phyloP scores from a whole-genome alignment of 37 sponge, comb jelly and placozoan species.

The Corticium candelabrum region DNA sequence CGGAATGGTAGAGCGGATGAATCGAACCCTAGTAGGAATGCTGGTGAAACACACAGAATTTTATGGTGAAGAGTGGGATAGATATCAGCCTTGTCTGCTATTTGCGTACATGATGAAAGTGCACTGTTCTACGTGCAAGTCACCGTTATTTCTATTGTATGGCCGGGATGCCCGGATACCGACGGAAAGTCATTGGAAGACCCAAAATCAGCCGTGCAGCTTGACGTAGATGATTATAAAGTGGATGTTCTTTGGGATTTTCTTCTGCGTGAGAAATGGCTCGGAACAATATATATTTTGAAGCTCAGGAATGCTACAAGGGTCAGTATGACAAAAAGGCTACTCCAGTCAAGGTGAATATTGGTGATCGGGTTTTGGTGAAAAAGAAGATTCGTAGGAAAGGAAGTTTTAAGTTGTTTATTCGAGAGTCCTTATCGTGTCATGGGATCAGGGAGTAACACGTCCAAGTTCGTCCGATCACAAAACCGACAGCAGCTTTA shows the following conservation, averaged over 20 bases:
- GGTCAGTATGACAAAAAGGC: slow-evolving; percentile 18
- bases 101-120: slow-evolving; percentile 18
- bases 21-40: slow-evolving; percentile 18
- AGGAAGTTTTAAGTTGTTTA: too few species aligned
- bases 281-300: neutral
- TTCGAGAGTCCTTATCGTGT: too few species aligned
- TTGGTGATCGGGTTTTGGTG: slow-evolving; percentile 32
- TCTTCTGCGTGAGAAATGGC: slow-evolving; percentile 9
- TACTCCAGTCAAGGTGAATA: neutral
- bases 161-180: slow-evolving; percentile 13
- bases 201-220: too few species aligned
- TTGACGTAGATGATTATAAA: too few species aligned
- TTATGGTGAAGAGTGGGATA: too few species aligned
- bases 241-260: too few species aligned
- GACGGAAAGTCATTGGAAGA: too few species aligned
- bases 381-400: too few species aligned
- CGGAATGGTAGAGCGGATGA: slow-evolving; percentile 23
- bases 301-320: slow-evolving; percentile 26
- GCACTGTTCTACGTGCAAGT: slow-evolving; percentile 7
- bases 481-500: too few species aligned
- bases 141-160: slow-evolving; percentile 9
- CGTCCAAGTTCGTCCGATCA: too few species aligned
- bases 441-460: too few species aligned
- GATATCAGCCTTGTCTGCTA: slow-evolving; percentile 9
- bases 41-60: slow-evolving; percentile 18